Evolutionary conservation across 2,888 invertebrate genomes (phyloP).

Genomic region (Drosophila austrosaltans): DNA sequence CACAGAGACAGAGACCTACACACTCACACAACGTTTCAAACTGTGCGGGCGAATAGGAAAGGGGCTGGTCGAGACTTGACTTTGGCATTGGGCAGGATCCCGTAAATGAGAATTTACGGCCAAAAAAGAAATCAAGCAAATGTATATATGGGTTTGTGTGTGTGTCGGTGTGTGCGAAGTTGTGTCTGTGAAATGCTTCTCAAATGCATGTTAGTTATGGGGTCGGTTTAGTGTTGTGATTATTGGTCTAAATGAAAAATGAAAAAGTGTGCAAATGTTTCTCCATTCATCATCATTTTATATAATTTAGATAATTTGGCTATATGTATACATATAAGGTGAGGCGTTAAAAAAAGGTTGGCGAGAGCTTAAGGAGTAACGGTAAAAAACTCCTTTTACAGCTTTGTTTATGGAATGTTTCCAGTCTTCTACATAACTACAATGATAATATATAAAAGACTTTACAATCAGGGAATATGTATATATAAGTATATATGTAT

Average conservation of each 20-base stretch:
- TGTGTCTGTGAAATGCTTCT: constrained; percentile 31
- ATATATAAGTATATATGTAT: not conserved
- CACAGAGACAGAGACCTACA: constrained; percentile 18
- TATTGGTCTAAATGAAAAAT: constrained; percentile 71
- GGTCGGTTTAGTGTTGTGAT: constrained; percentile 67
- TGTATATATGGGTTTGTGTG: constrained; percentile 25
- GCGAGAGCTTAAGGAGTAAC: no score
- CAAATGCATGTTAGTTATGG: constrained; percentile 58
- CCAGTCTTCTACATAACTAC: no score
- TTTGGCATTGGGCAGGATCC: constrained; percentile 37
- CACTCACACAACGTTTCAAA: constrained; percentile 1
- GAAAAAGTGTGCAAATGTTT: constrained; percentile 43
- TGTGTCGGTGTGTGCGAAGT: constrained; percentile 21
- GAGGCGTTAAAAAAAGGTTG: not conserved
- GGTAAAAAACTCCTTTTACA: no score
- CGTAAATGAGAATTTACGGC: constrained; percentile 66
- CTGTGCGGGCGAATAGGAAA: constrained; percentile 9
- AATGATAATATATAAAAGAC: no score
- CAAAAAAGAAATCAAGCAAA: constrained; percentile 56
- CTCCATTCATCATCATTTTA: constrained; percentile 22
- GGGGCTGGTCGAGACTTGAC: constrained; percentile 9
- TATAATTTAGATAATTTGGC: constrained; percentile 7
- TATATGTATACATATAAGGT: not conserved
- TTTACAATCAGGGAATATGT: no score
- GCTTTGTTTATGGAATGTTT: no score